Evolutionary conservation across 2,888 invertebrate species (phyloP).

Genomic region (Himalopsyche kuldschensis): DNA sequence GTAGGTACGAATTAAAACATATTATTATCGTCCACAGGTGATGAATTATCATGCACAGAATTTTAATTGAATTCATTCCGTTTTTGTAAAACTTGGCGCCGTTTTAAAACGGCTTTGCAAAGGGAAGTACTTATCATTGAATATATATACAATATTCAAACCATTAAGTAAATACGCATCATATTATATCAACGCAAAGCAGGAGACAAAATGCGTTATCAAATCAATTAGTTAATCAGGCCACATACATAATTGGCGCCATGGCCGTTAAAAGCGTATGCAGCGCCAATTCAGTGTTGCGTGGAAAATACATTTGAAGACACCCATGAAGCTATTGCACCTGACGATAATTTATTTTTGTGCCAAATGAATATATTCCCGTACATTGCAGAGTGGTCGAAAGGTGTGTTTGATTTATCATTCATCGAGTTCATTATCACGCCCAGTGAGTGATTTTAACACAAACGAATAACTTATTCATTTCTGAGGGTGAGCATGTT

Average conservation of each 20-base stretch:
- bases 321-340: neutral
- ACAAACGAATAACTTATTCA: neutral
- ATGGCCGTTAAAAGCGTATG: too few relatives aligned
- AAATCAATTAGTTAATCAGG: neutral
- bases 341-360: neutral
- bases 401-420: neutral
- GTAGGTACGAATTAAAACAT: too few relatives aligned
- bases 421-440: neutral
- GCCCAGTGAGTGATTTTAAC: neutral
- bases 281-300: neutral
- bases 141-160: too few relatives aligned
- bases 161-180: too few relatives aligned
- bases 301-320: neutral
- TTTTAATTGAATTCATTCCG: too few relatives aligned
- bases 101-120: too few relatives aligned
- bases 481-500: neutral
- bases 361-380: neutral
- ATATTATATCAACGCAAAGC: too few relatives aligned
- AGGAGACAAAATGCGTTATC: neutral
- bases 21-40: too few relatives aligned
- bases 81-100: too few relatives aligned
- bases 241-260: too few relatives aligned
- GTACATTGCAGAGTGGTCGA: neutral
- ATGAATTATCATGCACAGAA: too few relatives aligned
- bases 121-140: too few relatives aligned